Base-by-base conservation (phyloP, 2,888 invertebrate genomes). In the Matsumyia berberina region DNA sequence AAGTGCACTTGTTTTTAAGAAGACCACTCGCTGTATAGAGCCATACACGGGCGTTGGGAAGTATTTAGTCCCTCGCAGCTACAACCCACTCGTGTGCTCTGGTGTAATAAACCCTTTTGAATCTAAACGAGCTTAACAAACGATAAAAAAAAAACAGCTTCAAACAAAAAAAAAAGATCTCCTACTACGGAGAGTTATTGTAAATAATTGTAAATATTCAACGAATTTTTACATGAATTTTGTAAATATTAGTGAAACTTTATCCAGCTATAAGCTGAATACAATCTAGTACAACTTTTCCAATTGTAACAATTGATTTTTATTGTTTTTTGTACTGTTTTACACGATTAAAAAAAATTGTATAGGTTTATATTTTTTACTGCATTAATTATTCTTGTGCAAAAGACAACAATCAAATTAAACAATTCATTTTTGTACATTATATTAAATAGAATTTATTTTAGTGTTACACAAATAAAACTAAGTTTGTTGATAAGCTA, bases 131-230 rank as follows among this genome's bases (percentile, higher is more conserved):
- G n/a, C n/a, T n/a, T n/a, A n/a, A n/a, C n/a, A n/a, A n/a, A n/a
- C n/a, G n/a, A 7, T 12, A 9, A 42, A 17, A 3, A 11, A 42
- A 12, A 42, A 17, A n/a, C n/a, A n/a, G n/a, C n/a, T 24, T 17
- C 0, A 9, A 1, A 46, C 19, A 46, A 9, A 2, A 46, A 46
- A 46, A 24, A 29, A 3, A 29, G 5, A 1, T 51, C 2, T 6
- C 11, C 0, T 9, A 15, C 12, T 33, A 12, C 5, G 19, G 15
- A 12, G 33, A n/a, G 11, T 5, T 29, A 12, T 24, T 67, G 66
- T 67, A 60, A 17, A 72, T 72, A 60, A 51, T 51, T 72, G 72
- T 72, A 72, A 51, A 70, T 70, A 70, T 0, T 15, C 6, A 31
- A 31, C 24, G 15, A n/a, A 64, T 9, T 35, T 7, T 31, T 8